These are phyloP conservation scores for Biston stratarius DNA, from an alignment of 2,888 invertebrate species.

Conservation along the genomic window DNA sequence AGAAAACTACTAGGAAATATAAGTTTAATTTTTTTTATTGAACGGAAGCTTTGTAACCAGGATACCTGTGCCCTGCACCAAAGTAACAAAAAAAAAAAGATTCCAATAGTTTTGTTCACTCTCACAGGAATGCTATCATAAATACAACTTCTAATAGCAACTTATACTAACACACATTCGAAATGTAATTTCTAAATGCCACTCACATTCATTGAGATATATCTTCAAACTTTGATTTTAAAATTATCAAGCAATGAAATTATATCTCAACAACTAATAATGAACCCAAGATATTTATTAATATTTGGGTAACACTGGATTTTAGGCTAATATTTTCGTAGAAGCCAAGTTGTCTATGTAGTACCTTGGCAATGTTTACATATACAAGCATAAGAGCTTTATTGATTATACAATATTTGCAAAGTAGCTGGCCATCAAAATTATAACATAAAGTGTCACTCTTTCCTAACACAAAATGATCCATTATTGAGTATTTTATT, in stretches of 20 bases:
- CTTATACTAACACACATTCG: conserved; percentile 47
- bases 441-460: too few relatives aligned
- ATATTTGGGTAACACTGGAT: conserved; percentile 15
- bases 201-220: conserved; percentile 27
- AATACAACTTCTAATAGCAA: conserved; percentile 48
- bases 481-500: background rate
- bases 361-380: background rate
- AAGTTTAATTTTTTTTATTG: conserved; percentile 38
- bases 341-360: background rate
- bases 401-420: too few relatives aligned
- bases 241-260: background rate
- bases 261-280: conserved; percentile 14
- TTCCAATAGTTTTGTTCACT: conserved; percentile 51
- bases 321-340: conserved; percentile 7
- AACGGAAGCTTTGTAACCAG: conserved; percentile 47
- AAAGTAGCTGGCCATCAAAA: background rate
- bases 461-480: background rate
- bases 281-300: conserved; percentile 15
- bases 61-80: conserved; percentile 62
- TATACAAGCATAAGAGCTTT: background rate
- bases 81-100: conserved; percentile 52
- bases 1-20: conserved; percentile 10
- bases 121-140: conserved; percentile 58
- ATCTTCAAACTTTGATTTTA: conserved; percentile 1
- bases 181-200: conserved; percentile 34